These are phyloP conservation scores for Patella ulyssiponensis DNA, from an alignment of 2,888 invertebrate species.

Conservation along the genomic window DNA sequence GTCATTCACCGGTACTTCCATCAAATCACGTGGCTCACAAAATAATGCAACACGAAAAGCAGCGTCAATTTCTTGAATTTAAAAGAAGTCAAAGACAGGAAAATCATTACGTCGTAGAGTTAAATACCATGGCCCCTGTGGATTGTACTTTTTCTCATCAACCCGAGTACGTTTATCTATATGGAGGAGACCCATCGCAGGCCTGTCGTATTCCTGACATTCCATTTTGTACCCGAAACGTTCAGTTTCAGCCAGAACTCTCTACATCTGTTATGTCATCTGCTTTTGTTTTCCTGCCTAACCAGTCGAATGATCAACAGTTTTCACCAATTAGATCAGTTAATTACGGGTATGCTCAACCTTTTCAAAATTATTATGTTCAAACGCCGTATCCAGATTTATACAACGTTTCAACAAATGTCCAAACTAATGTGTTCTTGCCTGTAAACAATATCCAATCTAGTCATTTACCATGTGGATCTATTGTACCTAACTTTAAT, in stretches of 20 bases:
- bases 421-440: neutral
- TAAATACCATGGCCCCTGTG: neutral
- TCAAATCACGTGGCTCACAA: constrained; percentile 57
- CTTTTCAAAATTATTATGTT: too few relatives aligned
- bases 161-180: neutral
- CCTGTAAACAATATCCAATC: neutral
- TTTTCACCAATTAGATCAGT: neutral
- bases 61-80: constrained; percentile 50
- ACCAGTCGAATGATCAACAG: neutral
- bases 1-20: constrained; percentile 64
- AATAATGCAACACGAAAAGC: constrained; percentile 50
- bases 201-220: neutral
- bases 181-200: neutral
- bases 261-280: neutral
- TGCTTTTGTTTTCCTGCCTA: neutral
- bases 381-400: too few relatives aligned
- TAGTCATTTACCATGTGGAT: neutral
- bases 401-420: neutral
- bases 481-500: neutral
- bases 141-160: too few relatives aligned
- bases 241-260: neutral
- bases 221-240: neutral
- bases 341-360: too few relatives aligned
- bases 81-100: constrained; percentile 43
- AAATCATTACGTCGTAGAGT: constrained; percentile 8